Base-by-base conservation (phyloP, 2,113 vertebrate genomes). In the Xenopus tropicalis region DNA sequence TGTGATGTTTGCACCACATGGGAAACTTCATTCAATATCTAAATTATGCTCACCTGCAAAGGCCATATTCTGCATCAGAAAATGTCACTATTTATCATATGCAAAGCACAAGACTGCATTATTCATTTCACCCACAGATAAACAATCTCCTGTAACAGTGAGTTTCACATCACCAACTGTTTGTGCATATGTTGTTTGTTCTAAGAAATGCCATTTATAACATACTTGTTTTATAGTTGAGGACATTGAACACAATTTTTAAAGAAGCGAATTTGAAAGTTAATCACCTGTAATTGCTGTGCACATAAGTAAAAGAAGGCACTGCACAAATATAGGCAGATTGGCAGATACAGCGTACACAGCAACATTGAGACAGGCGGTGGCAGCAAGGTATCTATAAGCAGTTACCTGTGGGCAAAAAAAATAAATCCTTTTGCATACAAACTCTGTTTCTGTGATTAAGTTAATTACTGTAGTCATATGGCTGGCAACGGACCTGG, bases 31-130 rank as follows among this genome's bases (percentile, higher is more conserved):
- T 76, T 56, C 66, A 62, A 63, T 56, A 69, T 76, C 66, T 76
- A 69, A 76, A 76, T 76, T 76, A 76, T 76, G 73, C 73, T 76
- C 73, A 76, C 73, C 66, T 76, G 73, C 66, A 76, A 76, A 76
- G 73, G 73, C 73, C 73, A 76, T 66, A 76, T 63, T 76, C 73
- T 76, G 73, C 73, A 76, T 76, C 73, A 44, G 54, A 76, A 76
- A 76, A 76, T 76, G 73, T 76, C 73, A 76, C 73, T 69, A 63
- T 76, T 69, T 76, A 76, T 76, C 73, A 76, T 76, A 76, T 76
- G 73, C 73, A 76, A 76, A 76, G 66, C 56, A 76, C 73, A 69
- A 61, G 73, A 76, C 73, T 76, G 66, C 66, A 76, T 76, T 76
- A 76, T 76, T 76, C 73, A 76, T 76, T 69, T 69, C 66, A 76